Conservation (phyloP, 2,888 invertebrate genomes). For the Polylopha cassiicola region DNA sequence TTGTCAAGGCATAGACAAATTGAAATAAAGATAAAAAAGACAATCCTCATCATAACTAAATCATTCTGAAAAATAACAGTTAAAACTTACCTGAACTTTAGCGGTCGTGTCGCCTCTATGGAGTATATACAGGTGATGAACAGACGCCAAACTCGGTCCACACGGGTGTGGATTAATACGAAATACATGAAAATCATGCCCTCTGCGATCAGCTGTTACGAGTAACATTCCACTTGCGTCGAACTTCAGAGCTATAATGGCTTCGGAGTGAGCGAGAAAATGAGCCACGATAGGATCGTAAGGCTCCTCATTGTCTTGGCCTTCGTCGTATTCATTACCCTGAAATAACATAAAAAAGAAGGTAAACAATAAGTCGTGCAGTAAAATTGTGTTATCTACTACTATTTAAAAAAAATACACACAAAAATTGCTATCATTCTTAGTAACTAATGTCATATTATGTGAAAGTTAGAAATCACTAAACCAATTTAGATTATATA, state of each 20-base stretch:
- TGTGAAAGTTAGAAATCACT: too few species aligned
- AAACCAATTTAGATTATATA: too few species aligned
- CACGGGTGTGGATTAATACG: slow-evolving; percentile 95
- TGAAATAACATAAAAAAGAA: too few species aligned
- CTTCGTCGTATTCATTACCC: slow-evolving; percentile 73
- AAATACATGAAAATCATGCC: slow-evolving; percentile 97
- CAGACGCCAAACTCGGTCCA: slow-evolving; percentile 89
- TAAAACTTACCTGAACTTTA: slow-evolving; percentile 84
- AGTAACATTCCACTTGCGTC: slow-evolving; percentile 93
- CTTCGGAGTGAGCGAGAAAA: slow-evolving; percentile 91
- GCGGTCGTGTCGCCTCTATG: slow-evolving; percentile 98
- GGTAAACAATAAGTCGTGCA: too few species aligned
- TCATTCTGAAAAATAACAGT: neutral
- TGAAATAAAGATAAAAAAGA: too few species aligned
- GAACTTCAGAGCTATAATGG: slow-evolving; percentile 92
- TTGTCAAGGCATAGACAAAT: too few species aligned
- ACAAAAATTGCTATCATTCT: too few species aligned
- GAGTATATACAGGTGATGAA: slow-evolving; percentile 96
- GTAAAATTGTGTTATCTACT: too few species aligned
- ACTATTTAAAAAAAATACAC: too few species aligned
- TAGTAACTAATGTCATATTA: too few species aligned
- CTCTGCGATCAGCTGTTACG: slow-evolving; percentile 93
- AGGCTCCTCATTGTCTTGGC: slow-evolving; percentile 79
- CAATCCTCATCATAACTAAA: too few species aligned
- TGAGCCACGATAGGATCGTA: slow-evolving; percentile 89